Base-by-base conservation (phyloP, 2,888 invertebrate genomes). In the Dynastes tityus region DNA sequence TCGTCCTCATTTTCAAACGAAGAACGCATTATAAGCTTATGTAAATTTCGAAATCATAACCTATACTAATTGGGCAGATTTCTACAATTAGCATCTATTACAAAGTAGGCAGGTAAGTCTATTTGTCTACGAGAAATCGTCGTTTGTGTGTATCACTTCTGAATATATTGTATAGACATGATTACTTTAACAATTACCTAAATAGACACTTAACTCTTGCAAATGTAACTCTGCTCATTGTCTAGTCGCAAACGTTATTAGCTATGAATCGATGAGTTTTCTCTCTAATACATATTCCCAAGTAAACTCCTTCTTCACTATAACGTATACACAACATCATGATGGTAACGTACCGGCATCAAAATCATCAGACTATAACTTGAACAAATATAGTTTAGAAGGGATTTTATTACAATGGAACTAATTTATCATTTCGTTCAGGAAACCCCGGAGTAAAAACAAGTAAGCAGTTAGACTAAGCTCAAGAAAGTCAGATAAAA, bases 41-140 rank as follows among this genome's bases (percentile, higher is more conserved):
- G 76, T 76, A 76, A 76, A 76, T 76, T 74, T 55, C 67, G 76
- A 68, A 58, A 53, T 78, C 78, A 65, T 78, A 78, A 73, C 78
- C 76, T 75, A 49, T 76, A 75, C 75, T 79, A 79, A 79, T 79
- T 79, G 75, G 70, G 61, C 64, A 63, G 68, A 79, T 76, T 79
- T 76, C 76, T 64, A 79, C 63, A 79, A 79, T 79, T 79, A 79
- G 79, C 79, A 53, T 58, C 79, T 68, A 79, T 79, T 79, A 79
- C 78, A 37, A 61, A 32, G 67, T 67, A 68, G 29, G 75, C 49
- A 68, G 58, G 77, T 40, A 61, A 37, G 78, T 64, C 78, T 78
- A 64, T 78, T 78, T 78, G 70, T 76, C 74, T 53, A 79, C 76
- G 76, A 75, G 74, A 78, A 78, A 79, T 76, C 79, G 49, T 22